phyloP scores from a whole-genome alignment of 2,797 vertebrate species.

The Labroides dimidiatus region DNA sequence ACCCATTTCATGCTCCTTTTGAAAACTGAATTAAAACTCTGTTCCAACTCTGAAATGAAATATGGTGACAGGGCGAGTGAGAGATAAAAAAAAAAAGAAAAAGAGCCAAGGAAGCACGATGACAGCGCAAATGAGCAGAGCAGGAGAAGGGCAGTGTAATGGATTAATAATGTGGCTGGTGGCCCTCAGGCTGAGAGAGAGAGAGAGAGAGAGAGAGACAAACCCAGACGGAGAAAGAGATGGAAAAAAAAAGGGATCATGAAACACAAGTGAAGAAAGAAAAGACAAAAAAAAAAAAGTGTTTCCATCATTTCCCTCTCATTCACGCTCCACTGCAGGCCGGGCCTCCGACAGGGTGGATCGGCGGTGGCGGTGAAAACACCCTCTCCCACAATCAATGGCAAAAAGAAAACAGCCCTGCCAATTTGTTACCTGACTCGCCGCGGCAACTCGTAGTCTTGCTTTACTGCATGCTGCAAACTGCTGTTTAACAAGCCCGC shows the following conservation, averaged over 20 bases:
- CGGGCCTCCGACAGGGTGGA: constrained; percentile 44
- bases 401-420: constrained; percentile 57
- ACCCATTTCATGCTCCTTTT: not conserved
- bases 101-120: constrained; percentile 36
- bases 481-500: constrained; percentile 71
- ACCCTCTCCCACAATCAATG: constrained; percentile 57
- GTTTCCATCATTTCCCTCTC: constrained; percentile 53
- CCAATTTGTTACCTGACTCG: constrained; percentile 77
- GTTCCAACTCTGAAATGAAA: constrained; percentile 53
- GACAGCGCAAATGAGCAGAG: constrained; percentile 56
- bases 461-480: constrained; percentile 69
- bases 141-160: constrained; percentile 37
- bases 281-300: constrained; percentile 28
- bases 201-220: constrained; percentile 17
- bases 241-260: too few relatives aligned
- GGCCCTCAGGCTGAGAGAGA: constrained; percentile 46
- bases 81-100: constrained; percentile 19
- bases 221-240: constrained; percentile 5
- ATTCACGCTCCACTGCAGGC: constrained; percentile 53
- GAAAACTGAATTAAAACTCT: constrained; percentile 48
- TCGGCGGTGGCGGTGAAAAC: constrained; percentile 44
- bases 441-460: constrained; percentile 43
- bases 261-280: not conserved
- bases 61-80: constrained; percentile 23
- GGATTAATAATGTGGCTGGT: constrained; percentile 67